These are phyloP conservation scores for Campoplex nolae DNA, from an alignment of 2,888 invertebrate species.

Conservation along the genomic window DNA sequence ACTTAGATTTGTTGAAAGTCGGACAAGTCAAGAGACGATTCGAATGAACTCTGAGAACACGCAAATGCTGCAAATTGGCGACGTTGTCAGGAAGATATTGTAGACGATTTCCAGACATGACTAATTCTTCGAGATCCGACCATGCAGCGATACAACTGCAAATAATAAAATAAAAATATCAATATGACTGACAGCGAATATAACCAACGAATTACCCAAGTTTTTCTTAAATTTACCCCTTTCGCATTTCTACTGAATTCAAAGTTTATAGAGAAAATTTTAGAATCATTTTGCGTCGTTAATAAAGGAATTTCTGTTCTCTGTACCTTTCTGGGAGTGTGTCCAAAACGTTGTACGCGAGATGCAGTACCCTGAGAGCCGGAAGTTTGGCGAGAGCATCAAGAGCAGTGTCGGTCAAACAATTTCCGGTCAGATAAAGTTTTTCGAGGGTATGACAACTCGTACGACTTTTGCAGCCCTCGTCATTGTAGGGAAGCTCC, in stretches of 20 bases:
- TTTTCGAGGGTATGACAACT: conserved; percentile 86
- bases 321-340: conserved; percentile 88
- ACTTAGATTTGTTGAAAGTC: conserved; percentile 90
- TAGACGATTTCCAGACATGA: conserved; percentile 93
- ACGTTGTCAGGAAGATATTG: conserved; percentile 91
- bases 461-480: conserved; percentile 80
- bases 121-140: conserved; percentile 92
- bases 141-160: conserved; percentile 89
- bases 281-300: background rate
- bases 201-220: background rate
- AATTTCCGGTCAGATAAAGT: conserved; percentile 91
- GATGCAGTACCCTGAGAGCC: conserved; percentile 89
- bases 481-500: conserved; percentile 88
- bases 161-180: background rate
- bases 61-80: conserved; percentile 89
- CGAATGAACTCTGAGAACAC: conserved; percentile 92
- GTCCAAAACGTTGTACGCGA: conserved; percentile 92
- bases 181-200: background rate
- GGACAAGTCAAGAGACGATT: conserved; percentile 92
- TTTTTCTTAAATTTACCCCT: background rate
- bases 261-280: background rate
- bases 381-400: conserved; percentile 88
- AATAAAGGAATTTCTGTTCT: background rate
- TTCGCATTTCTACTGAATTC: background rate
- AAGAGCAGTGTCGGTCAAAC: conserved; percentile 89